Evolutionary conservation across 37 sponge, comb jelly and placozoan species (phyloP), one percentile per base, ranked within the genome.

Genomic region (Bolinopsis microptera): DNA sequence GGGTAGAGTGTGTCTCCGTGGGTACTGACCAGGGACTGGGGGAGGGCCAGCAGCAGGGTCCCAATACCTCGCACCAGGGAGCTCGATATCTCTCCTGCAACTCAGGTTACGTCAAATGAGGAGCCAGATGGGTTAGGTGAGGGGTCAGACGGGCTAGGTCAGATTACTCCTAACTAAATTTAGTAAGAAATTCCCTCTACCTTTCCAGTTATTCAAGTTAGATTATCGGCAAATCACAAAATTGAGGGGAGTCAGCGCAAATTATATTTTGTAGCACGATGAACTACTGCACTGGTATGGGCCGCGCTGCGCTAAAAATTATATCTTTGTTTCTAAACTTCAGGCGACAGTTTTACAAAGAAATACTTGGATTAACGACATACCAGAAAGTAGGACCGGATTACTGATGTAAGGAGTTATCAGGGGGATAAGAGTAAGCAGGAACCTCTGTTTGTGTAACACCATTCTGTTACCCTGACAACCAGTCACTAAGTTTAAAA

Each of bases 1-100:
- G 90, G 90, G 61, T 39, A 86, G 61, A 86, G 90, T 0, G 90
- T 41, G 90, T 39, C 41, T 30, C 41, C 61, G 61, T 86, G 26
- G 25, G 90, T n/a, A 34, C 31, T 26, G 90, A 86, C 2, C 30
- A 86, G 90, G 1, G 90, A 41, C 90, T 86, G 31, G 30, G 90
- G 90, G 25, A 86, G 40, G 61, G 48, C 34, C 24, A 24, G 26
- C 26, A 86, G 90, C 28, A 86, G 41, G 61, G 61, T 41, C 3
- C 90, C 90, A 16, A 86, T 24, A 3, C 36, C 90, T 30, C 26
- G n/a, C 2, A 86, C 90, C 32, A 86, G 61, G 26, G 90, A 86
- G n/a, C 26, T n/a, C 26, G 30, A 26, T 24, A 41, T 34, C 26
- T 5, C 90, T 36, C 61, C 90, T 86, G 90, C 26, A 30, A 72